Percentiles rank a stretch among this genome's conserved stretches.
These are phyloP conservation scores for Caenorhabditis sp. DNA, from an alignment of 2,888 invertebrate species.

Conservation along the genomic window DNA sequence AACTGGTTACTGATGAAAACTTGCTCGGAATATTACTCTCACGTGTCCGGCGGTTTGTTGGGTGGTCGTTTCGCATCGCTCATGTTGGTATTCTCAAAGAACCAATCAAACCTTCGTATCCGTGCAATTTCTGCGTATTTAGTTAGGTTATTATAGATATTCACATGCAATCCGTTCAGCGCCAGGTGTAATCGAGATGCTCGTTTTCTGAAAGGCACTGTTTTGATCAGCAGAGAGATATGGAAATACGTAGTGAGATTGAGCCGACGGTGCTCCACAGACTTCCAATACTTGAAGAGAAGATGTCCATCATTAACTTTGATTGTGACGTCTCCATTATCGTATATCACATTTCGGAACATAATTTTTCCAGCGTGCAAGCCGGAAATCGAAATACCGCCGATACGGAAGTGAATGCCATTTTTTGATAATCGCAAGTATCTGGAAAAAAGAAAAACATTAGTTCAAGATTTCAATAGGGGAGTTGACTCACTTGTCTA, in stretches of 20 bases:
- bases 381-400: slow-evolving; percentile 92
- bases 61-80: slow-evolving; percentile 50
- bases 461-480: background rate
- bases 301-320: slow-evolving; percentile 97
- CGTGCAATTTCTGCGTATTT: slow-evolving; percentile 73
- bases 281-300: slow-evolving; percentile 98
- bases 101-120: slow-evolving; percentile 64
- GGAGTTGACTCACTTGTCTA: slow-evolving; percentile 68
- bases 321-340: slow-evolving; percentile 94
- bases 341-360: slow-evolving; percentile 93
- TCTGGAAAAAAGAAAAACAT: slow-evolving; percentile 37
- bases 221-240: background rate
- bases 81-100: slow-evolving; percentile 59
- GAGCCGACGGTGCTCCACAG: slow-evolving; percentile 85
- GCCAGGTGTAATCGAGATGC: slow-evolving; percentile 85
- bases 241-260: slow-evolving; percentile 49
- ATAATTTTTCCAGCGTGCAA: slow-evolving; percentile 98
- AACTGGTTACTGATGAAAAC: background rate
- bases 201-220: slow-evolving; percentile 86
- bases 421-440: slow-evolving; percentile 67
- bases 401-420: slow-evolving; percentile 84
- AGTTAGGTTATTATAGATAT: slow-evolving; percentile 85
- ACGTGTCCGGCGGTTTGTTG: slow-evolving; percentile 61
- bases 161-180: slow-evolving; percentile 93
- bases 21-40: background rate